Conservation (phyloP, 2,113 vertebrate genomes). For the Sapajus apella region DNA sequence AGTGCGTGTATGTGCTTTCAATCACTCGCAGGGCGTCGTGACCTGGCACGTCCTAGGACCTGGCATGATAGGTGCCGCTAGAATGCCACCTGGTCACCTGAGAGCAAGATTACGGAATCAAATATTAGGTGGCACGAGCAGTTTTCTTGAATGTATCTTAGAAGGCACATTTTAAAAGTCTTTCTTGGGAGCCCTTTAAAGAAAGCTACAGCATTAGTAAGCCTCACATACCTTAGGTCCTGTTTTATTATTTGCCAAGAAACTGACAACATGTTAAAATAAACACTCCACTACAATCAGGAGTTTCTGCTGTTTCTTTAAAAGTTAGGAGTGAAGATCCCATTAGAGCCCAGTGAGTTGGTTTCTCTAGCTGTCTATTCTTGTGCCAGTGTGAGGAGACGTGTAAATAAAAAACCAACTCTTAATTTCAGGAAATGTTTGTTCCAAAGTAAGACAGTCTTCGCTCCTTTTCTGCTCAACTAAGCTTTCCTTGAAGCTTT, state of each 20-base stretch:
- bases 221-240: neutral
- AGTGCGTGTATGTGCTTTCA: neutral
- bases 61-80: neutral
- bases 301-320: neutral
- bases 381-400: neutral
- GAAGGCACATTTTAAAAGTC: neutral
- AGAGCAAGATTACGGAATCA: neutral
- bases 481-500: neutral
- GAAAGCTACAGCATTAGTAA: neutral
- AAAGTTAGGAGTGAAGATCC: neutral
- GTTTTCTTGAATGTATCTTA: neutral
- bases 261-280: neutral
- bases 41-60: neutral
- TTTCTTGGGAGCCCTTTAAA: neutral
- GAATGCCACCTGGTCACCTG: neutral
- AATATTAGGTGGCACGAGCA: neutral
- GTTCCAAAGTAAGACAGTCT: neutral
- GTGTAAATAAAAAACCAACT: neutral
- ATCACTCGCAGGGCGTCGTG: neutral
- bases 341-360: neutral
- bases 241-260: constrained; percentile 23
- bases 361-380: too few species aligned
- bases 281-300: neutral
- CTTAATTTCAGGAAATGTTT: neutral
- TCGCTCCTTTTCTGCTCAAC: neutral